Base-by-base conservation (phyloP, 2,888 invertebrate species). In the Lepeophtheirus nordmannii region DNA sequence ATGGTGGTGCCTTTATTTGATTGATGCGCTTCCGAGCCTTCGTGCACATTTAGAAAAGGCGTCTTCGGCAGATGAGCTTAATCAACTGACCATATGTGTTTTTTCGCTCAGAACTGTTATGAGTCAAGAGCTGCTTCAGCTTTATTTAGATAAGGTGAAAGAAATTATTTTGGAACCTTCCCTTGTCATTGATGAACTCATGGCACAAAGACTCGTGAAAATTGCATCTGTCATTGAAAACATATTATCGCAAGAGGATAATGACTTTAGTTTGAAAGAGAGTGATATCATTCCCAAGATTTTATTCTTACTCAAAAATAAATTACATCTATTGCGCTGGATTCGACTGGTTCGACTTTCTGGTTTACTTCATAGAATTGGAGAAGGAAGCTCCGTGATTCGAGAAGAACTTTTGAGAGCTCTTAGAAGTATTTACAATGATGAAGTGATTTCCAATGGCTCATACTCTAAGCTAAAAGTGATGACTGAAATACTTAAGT, bases 391-490 rank as follows among this genome's bases (percentile, higher is more conserved):
- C 53, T 46, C 53, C 8, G 53, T 46, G 1, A 46, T 46, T 8
- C 53, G 53, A 5, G 53, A 46, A 46, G 53, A 46, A 8, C 53
- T 46, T 46, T 17, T 46, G n/a, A 14, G 14, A 46, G 53, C 53
- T n/a, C 53, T 46, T 46, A 14, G 53, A 46, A 46, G 53, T 17
- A 46, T 46, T 17, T 46, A 46, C 17, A 46, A 46, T 14, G 17
- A 46, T 46, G 53, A 46, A 46, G 53, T 46, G 1, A 46, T 46
- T n/a, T 46, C 53, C 17, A 46, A 46, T 46, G 53, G 53, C n/a
- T 46, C 53, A 14, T 46, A 46, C 53, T 46, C 53, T 3, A 46
- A 46, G 53, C 53, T 46, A 17, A 46, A 46, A 17, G 53, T 46
- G 3, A 46, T 46, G 53, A 46, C 53, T 3, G 53, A 46, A 17